These are phyloP conservation scores for Percopsis omiscomaycus DNA, from an alignment of 2,797 vertebrate species.

Conservation along the genomic window DNA sequence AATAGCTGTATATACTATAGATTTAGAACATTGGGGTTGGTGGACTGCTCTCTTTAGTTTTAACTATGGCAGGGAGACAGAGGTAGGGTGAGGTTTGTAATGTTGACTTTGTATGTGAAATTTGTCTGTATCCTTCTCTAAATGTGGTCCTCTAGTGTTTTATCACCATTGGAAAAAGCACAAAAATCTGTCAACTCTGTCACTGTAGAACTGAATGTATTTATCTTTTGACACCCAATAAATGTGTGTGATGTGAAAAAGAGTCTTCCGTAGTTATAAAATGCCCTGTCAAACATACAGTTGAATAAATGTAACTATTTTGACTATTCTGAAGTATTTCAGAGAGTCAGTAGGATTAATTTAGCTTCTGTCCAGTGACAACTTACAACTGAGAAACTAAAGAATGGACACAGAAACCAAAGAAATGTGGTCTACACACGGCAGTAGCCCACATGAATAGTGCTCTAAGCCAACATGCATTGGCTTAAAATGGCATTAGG, in stretches of 20 bases:
- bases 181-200: conserved; percentile 75
- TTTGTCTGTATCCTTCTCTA: conserved; percentile 74
- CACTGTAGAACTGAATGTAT: conserved; percentile 85
- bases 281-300: not conserved
- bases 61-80: conserved; percentile 60
- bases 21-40: conserved; percentile 71
- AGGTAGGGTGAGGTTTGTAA: conserved; percentile 67
- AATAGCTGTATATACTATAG: conserved; percentile 78
- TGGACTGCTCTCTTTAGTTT: conserved; percentile 67
- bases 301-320: no score
- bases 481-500: not conserved
- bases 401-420: conserved; percentile 12
- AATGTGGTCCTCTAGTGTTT: conserved; percentile 81
- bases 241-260: conserved; percentile 78
- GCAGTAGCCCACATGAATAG: not conserved
- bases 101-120: conserved; percentile 75
- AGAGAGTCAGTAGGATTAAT: not conserved
- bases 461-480: not conserved
- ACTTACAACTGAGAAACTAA: not conserved
- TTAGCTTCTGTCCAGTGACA: not conserved
- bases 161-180: conserved; percentile 64
- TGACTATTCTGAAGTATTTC: not conserved
- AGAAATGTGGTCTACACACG: not conserved
- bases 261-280: conserved; percentile 3
- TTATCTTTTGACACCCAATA: conserved; percentile 86